Percentiles rank a stretch among this genome's conserved stretches.
Conservation (phyloP, 1,140 invertebrate genomes). For the Lasaia peninsularis region DNA sequence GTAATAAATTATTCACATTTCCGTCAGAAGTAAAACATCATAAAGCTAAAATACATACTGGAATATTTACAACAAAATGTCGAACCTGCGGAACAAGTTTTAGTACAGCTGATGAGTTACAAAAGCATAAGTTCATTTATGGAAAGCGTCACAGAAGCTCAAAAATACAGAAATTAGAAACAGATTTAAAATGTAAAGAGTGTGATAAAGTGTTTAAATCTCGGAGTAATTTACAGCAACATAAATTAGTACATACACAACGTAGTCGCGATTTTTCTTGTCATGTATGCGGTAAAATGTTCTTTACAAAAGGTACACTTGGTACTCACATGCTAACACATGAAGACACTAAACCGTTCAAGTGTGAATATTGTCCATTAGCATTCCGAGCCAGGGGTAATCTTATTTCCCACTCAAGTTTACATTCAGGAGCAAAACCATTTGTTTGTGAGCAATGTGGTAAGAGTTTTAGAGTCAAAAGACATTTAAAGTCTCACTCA, state of each 20-base stretch:
- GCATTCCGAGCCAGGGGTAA: slow-evolving; percentile 58
- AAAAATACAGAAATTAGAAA: slow-evolving; percentile 22
- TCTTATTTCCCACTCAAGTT: slow-evolving; percentile 78
- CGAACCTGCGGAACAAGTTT: slow-evolving; percentile 51
- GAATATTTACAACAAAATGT: slow-evolving; percentile 42
- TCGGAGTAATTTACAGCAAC: slow-evolving; percentile 53
- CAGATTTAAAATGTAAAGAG: slow-evolving; percentile 53
- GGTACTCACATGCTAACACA: slow-evolving; percentile 59
- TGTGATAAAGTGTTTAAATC: slow-evolving; percentile 65
- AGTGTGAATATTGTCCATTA: slow-evolving; percentile 59
- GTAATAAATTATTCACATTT: slow-evolving; percentile 46
- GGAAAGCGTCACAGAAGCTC: slow-evolving; percentile 31
- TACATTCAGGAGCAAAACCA: slow-evolving; percentile 85
- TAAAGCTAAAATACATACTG: slow-evolving; percentile 38
- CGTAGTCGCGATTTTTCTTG: slow-evolving; percentile 59
- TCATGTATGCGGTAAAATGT: slow-evolving; percentile 68
- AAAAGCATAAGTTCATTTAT: slow-evolving; percentile 52
- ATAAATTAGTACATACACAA: slow-evolving; percentile 55
- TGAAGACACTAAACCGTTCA: slow-evolving; percentile 56
- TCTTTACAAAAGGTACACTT: slow-evolving; percentile 65
- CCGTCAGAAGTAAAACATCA: slow-evolving; percentile 46
- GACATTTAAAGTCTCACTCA: slow-evolving; percentile 63
- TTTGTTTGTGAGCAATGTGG: slow-evolving; percentile 88
- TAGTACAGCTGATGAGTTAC: slow-evolving; percentile 42
- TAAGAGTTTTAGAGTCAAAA: slow-evolving; percentile 82